These are phyloP conservation scores for Coturnix japonica DNA, from an alignment of 2,113 vertebrate species.

Conservation along the genomic window DNA sequence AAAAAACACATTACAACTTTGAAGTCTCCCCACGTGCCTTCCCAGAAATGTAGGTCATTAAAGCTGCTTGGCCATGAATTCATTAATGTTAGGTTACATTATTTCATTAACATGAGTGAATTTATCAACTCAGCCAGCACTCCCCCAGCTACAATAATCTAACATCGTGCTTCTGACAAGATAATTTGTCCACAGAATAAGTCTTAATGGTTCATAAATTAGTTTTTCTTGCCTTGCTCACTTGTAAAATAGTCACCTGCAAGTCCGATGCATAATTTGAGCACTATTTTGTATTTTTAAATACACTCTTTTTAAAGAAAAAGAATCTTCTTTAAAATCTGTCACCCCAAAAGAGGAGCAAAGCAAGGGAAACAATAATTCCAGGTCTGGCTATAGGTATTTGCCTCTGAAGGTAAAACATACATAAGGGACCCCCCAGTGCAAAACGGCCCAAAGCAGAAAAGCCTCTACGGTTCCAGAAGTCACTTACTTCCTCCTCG, in stretches of 20 bases:
- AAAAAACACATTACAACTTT: constrained; percentile 1
- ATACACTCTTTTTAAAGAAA: not conserved
- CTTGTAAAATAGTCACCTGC: not conserved
- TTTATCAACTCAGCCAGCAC: not conserved
- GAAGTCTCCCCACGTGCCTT: not conserved
- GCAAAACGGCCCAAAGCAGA: not conserved
- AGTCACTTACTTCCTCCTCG: constrained; percentile 83
- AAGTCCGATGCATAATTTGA: not conserved
- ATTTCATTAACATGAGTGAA: not conserved
- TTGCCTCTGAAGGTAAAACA: not conserved
- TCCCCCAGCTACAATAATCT: not conserved
- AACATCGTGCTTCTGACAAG: not conserved
- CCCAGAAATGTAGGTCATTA: constrained; percentile 18
- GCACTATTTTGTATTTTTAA: not conserved
- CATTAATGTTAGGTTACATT: constrained; percentile 13
- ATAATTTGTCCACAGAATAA: not conserved
- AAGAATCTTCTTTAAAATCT: not conserved
- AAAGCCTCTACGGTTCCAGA: not conserved
- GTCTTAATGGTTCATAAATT: not conserved
- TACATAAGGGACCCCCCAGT: not conserved
- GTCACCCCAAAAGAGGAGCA: no score
- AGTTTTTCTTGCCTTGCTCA: not conserved
- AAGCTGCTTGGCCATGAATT: constrained; percentile 30
- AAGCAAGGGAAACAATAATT: not conserved
- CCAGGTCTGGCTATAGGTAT: not conserved